Base-by-base conservation (phyloP, 1,140 invertebrate genomes). In the Limonius californicus region DNA sequence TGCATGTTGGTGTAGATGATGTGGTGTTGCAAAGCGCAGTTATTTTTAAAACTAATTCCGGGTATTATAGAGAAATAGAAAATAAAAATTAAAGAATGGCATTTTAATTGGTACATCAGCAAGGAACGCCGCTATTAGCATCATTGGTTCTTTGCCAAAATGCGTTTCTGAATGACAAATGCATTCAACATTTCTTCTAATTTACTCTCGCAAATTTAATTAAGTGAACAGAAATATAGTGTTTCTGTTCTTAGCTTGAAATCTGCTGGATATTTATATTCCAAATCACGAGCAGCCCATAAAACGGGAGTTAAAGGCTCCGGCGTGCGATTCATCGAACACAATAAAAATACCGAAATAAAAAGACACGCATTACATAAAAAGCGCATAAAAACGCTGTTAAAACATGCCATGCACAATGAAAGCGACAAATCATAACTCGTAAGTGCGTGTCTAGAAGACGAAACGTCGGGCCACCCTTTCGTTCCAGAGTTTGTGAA, bases 151-250 rank as follows among this genome's bases (percentile, higher is more conserved):
- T 27, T 15, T 55, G 54, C 61, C 61, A 62, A 58, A 45, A 62
- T 53, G 39, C 39, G 45, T 16, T 47, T 47, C 27, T 16, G 47
- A 59, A 56, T 63, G 62, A 63, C 62, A 59, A 63, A 63, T 54
- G 50, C 53, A 39, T 63, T 59, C 58, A 59, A 47, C 57, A 39
- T 55, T 54, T 55, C 57, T 39, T 63, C 50, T 59, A 63, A 63
- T 64, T 64, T 61, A 61, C 54, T 53, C 54, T 62, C 56, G 61
- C 61, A 55, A 62, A 62, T 62, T 62, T 58, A 62, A 62, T 62
- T 62, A 62, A 57, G 60, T 27, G 12, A 61, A 56, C 60, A 61
- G 60, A 61, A 56, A 61, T 61, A 61, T 61, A 53, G 54, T 61
- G 50, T 61, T 61, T 61, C 42, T 42, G 18, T 27, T 61, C 35